Base-by-base conservation (phyloP, 2,113 vertebrate species). In the Cranoglanis bouderius region DNA sequence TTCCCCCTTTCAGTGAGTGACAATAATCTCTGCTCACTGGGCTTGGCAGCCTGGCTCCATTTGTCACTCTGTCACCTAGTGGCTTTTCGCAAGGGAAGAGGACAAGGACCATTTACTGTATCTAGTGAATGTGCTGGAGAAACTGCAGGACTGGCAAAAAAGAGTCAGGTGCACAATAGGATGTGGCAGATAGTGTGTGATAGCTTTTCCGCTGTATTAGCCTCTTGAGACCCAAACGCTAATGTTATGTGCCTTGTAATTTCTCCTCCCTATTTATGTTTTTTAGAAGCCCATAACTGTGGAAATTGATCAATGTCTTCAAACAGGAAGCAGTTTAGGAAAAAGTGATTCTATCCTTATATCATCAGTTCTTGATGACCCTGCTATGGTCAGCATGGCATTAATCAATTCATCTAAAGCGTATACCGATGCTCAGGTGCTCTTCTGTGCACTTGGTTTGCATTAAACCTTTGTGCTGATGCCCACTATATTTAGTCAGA, bases 11-110 rank as follows among this genome's bases (percentile, higher is more conserved):
- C 89, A 91, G 89, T 90, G 91, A 93, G 75, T 92, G 94, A 93
- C 92, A 94, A 93, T 95, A 93, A 93, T 93, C 91, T 92, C 88
- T 90, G 92, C 93, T 93, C 91, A 92, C 89, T 92, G 92, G 91
- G 88, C 92, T 75, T 85, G 43, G 85, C 72, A 90, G 75, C 59
- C 86, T 55, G 55, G 67, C 85, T 88, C 89, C 90, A 94, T 94
- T 94, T 84, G 93, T 95, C 92, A 95, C 91, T 89, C 70, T 93
- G 93, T 94, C 93, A 93, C 90, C 91, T 80, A 46, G 74, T 90
- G 67, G 63, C 83, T 84, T 91, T 93, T 91, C 9, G 90, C 91
- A 49, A 88, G 93, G 92, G 91, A 92, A 92, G 82, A 84, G 87
- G 84, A 51, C 85, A 82, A 87, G 91, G 91, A 90, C 90, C 88